Evolutionary conservation across 2,113 vertebrate genomes (phyloP).

Genomic region (Leucopternis melanops): DNA sequence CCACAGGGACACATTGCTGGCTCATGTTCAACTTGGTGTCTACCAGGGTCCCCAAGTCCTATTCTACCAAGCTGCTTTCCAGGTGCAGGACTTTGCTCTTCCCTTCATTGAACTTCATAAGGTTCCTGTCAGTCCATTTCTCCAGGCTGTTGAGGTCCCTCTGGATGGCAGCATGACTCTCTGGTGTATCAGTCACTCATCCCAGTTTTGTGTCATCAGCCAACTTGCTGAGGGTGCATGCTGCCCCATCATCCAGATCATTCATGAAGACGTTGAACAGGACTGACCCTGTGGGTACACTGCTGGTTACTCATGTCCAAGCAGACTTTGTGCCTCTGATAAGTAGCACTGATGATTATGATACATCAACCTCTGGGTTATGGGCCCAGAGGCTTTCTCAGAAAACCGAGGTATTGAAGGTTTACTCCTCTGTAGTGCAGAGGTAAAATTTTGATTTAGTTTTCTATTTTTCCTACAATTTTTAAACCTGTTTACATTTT

Average conservation of each 20-base stretch:
- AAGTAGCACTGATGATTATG: not conserved
- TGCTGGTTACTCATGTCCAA: not conserved
- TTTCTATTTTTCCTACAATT: not conserved
- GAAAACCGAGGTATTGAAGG: not conserved
- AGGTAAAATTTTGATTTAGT: not conserved
- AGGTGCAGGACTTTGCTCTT: not conserved
- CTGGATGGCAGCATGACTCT: not conserved
- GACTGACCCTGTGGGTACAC: no score
- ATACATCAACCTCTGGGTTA: not conserved
- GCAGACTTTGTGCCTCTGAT: not conserved
- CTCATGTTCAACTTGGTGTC: not conserved
- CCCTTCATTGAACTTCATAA: not conserved
- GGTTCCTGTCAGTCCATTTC: not conserved
- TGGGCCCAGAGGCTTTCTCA: not conserved
- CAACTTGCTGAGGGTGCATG: not conserved
- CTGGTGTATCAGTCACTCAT: not conserved
- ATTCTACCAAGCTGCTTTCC: not conserved
- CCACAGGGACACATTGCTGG: not conserved
- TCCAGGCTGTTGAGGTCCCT: not conserved
- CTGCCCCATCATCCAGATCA: not conserved
- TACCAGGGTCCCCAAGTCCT: not conserved
- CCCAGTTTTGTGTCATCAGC: not conserved
- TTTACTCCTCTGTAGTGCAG: not conserved
- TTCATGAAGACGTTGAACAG: not conserved
- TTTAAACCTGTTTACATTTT: not conserved